Evolutionary conservation across 2,888 invertebrate species (phyloP), one percentile per base, ranked within the genome.

Genomic region (Parnassius mnemosyne): DNA sequence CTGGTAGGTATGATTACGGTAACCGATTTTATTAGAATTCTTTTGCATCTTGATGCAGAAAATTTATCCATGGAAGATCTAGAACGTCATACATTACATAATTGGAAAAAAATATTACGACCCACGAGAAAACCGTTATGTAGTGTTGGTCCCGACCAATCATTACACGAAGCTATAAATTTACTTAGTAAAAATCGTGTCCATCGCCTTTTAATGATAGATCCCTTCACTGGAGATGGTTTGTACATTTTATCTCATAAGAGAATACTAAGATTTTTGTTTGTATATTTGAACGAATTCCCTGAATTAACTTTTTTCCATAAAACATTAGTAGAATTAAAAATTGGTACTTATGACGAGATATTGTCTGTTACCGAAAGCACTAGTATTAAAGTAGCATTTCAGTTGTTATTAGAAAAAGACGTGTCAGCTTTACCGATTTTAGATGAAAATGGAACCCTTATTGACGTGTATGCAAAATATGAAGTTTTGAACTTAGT

Each of bases 401-500:
- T 91, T 80, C 83, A 87, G 68, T 74, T 89, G 60, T 73, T 90
- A 67, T 75, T 90, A 73, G 85, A 89, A 68, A 89, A 86, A 78
- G 84, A 90, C 84, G 80, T 91, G 69, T 91, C 91, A 49, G 91
- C 91, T 75, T 79, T 91, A 69, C 90, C 91, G 46, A 77, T 91
- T 65, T 77, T 91, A 75, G 87, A 89, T 69, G 86, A 88, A 62
- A 81, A 84, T 61, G 86, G 87, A 60, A 84, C 75, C 66, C 80
- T 91, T 66, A 73, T 89, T 65, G 88, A 87, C 71, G 90, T 91
- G 46, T 91, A 90, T 75, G 88, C 91, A 69, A 92, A 91, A 79
- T 91, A 89, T 76, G 91, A 92, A 83, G 91, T 92, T 68, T 84
- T 92, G 71, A 97, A 97, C 92, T 92, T 97, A 89, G 97, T 97